phyloP scores from a whole-genome alignment of 2,113 vertebrate genomes.

The Tetraodon nigroviridis region DNA sequence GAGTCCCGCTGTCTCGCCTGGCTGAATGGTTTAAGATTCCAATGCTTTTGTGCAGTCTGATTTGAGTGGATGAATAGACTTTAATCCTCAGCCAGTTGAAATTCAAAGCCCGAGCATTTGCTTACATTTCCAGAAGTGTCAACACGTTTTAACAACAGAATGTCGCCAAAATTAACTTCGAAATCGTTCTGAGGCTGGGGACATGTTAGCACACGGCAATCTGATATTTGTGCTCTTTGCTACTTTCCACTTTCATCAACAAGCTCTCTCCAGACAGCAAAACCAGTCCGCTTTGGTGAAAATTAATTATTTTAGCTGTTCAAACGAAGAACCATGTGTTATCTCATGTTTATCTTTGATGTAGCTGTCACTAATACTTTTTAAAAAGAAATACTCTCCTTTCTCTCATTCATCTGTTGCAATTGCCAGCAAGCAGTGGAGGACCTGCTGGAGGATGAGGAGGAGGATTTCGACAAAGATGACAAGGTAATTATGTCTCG shows the following conservation, averaged over 20 bases:
- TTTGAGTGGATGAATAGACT: slow-evolving; percentile 58
- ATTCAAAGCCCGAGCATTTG: slow-evolving; percentile 55
- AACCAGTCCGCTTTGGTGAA: slow-evolving; percentile 53
- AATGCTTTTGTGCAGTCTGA: slow-evolving; percentile 39
- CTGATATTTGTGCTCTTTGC: slow-evolving; percentile 31
- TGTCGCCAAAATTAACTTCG: slow-evolving; percentile 61
- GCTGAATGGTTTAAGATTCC: slow-evolving; percentile 23
- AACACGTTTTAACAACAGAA: slow-evolving; percentile 59
- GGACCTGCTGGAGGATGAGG: slow-evolving; percentile 96
- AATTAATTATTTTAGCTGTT: slow-evolving; percentile 31
- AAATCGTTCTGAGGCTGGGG: slow-evolving; percentile 37
- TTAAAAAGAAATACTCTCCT: slow-evolving; percentile 2
- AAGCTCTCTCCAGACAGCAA: slow-evolving; percentile 41
- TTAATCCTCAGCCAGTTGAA: slow-evolving; percentile 56
- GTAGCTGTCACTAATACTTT: slow-evolving; percentile 40
- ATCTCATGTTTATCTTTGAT: slow-evolving; percentile 40
- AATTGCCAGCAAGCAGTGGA: slow-evolving; percentile 86
- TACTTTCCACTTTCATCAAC: slow-evolving; percentile 50
- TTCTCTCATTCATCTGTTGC: slow-evolving; percentile 31
- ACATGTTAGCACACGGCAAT: slow-evolving; percentile 43
- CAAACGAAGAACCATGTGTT: slow-evolving; percentile 49
- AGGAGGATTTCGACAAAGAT: slow-evolving; percentile 98
- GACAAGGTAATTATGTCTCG: slow-evolving; percentile 99
- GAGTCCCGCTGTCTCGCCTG: slow-evolving; percentile 26
- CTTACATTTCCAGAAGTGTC: slow-evolving; percentile 61